phyloP scores from a whole-genome alignment of 2,888 invertebrate genomes.

The Digitonthophagus gazella region DNA sequence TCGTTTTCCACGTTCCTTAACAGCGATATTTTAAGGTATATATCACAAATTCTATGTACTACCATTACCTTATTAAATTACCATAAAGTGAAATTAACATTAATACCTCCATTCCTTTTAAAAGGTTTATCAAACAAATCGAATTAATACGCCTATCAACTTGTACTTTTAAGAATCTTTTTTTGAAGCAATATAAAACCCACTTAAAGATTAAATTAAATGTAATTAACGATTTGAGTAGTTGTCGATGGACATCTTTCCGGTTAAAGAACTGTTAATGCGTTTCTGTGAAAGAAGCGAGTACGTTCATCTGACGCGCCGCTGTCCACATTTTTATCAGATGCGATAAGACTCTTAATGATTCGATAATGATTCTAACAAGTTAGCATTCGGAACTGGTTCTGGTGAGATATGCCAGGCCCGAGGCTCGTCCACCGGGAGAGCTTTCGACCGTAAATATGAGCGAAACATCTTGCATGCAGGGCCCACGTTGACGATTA shows the following conservation, averaged over 20 bases:
- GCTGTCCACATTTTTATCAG: conserved; percentile 11
- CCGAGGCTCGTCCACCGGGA: background rate
- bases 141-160: too few relatives aligned
- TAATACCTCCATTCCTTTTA: too few relatives aligned
- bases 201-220: too few relatives aligned
- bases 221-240: too few relatives aligned
- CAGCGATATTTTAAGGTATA: background rate
- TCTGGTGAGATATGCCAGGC: conserved; percentile 11
- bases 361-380: conserved; percentile 17
- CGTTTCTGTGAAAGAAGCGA: background rate
- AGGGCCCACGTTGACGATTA: conserved; percentile 8
- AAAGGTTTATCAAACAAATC: background rate
- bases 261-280: background rate
- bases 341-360: conserved; percentile 13
- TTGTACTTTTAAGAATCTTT: background rate
- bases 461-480: conserved; percentile 12
- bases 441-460: conserved; percentile 2
- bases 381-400: conserved; percentile 12
- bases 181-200: too few relatives aligned
- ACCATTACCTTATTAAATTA: too few relatives aligned
- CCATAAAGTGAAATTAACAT: too few relatives aligned
- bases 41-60: too few relatives aligned
- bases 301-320: background rate
- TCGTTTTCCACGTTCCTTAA: background rate
- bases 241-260: too few relatives aligned